Base-by-base conservation (phyloP, 2,888 invertebrate genomes). In the Dryococelus australis region DNA sequence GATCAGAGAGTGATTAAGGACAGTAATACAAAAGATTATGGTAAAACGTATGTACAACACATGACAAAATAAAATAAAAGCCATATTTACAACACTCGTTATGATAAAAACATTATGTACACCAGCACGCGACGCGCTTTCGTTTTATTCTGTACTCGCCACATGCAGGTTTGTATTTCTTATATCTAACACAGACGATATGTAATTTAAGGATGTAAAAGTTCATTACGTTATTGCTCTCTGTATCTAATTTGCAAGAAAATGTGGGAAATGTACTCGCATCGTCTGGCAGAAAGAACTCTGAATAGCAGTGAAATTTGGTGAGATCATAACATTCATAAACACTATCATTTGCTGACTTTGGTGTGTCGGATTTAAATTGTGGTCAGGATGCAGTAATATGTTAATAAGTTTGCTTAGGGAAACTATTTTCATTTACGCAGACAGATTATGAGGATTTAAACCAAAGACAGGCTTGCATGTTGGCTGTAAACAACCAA, bases 51-150 rank as follows among this genome's bases (percentile, higher is more conserved):
- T 83, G 28, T 83, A 83, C 43, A 83, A 28, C 65, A 65, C 65
- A 51, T 51, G 65, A 83, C 83, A 83, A 27, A 83, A 83, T 83
- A 83, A 83, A 83, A 83, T 35, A 35, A 28, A 35, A 83, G 20
- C 35, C 28, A 35, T 83, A 83, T 83, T 35, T 83, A 83, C 83
- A 83, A 83, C 83, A 83, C 65, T 65, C 65, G 65, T 65, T 65
- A 65, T 65, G 20, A 65, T 24, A 65, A 8, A 65, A 65, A n/a
- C 65, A 24, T 65, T 65, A 65, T 65, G 65, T 65, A 65, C 65
- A 65, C 65, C 65, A 65, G 47, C 47, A 47, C 47, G 47, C 47
- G 47, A 47, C 16, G 47, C 8, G 47, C 47, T 47, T 47, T 47
- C 16, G 47, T 47, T 47, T 47, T 47, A 47, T 6, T 16, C n/a